Conservation (phyloP, 2,113 vertebrate species). For the Antechinus stuartii region DNA sequence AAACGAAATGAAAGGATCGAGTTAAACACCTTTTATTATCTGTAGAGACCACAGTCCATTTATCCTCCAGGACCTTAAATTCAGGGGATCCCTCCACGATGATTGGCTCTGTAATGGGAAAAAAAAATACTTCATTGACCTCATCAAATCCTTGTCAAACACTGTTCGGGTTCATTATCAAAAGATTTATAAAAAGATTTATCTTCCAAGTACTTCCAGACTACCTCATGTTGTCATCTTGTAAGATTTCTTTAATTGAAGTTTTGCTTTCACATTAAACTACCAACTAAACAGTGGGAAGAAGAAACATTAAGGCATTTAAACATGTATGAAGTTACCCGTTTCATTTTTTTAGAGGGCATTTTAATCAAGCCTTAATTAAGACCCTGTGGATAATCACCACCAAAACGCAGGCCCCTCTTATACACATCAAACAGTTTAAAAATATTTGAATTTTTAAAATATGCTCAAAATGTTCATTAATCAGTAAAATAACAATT, state of each 20-base stretch:
- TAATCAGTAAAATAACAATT: slow-evolving; percentile 88
- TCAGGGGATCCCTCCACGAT: slow-evolving; percentile 93
- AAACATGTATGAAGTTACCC: slow-evolving; percentile 78
- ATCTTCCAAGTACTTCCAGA: slow-evolving; percentile 50
- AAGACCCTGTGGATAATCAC: slow-evolving; percentile 84
- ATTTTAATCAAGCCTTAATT: slow-evolving; percentile 88
- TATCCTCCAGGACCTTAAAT: slow-evolving; percentile 91
- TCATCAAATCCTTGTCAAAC: slow-evolving; percentile 70
- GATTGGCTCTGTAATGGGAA: slow-evolving; percentile 91
- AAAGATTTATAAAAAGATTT: slow-evolving; percentile 30
- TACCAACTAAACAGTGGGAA: slow-evolving; percentile 73
- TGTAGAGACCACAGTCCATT: slow-evolving; percentile 93
- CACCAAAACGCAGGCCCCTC: slow-evolving; percentile 80
- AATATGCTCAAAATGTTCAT: slow-evolving; percentile 86
- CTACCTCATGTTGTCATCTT: slow-evolving; percentile 65
- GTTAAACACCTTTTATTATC: slow-evolving; percentile 92
- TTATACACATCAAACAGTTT: slow-evolving; percentile 81
- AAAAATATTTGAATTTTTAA: slow-evolving; percentile 81
- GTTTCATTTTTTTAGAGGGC: slow-evolving; percentile 77
- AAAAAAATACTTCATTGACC: slow-evolving; percentile 69
- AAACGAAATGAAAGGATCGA: slow-evolving; percentile 18
- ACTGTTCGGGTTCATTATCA: slow-evolving; percentile 59
- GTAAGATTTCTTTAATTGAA: slow-evolving; percentile 65
- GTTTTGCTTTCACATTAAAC: slow-evolving; percentile 54
- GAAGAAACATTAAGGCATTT: slow-evolving; percentile 63